These are phyloP conservation scores for Pipra filicauda DNA, from an alignment of 2,113 vertebrate genomes.

Conservation along the genomic window DNA sequence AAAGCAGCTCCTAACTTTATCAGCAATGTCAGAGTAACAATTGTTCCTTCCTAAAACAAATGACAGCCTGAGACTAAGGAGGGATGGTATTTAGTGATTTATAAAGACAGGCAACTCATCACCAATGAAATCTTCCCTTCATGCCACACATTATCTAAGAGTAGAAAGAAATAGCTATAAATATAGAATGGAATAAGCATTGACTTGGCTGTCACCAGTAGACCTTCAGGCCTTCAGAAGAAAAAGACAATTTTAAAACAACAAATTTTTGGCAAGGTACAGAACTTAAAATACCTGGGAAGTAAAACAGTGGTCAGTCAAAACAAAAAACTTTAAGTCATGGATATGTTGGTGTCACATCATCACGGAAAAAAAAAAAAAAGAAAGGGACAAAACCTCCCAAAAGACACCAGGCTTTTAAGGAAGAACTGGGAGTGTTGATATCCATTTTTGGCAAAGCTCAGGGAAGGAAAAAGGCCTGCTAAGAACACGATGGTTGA, in stretches of 20 bases:
- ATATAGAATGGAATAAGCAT: neutral
- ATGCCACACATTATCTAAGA: neutral
- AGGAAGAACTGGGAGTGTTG: neutral
- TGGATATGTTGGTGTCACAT: neutral
- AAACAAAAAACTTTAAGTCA: neutral
- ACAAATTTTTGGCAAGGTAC: neutral
- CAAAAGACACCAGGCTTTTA: neutral
- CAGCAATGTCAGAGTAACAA: neutral
- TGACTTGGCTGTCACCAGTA: neutral
- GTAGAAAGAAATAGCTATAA: neutral
- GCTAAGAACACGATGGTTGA: neutral
- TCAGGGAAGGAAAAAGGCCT: neutral
- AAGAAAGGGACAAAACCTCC: neutral
- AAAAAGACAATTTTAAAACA: neutral
- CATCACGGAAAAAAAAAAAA: neutral
- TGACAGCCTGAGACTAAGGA: neutral
- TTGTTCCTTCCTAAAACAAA: neutral
- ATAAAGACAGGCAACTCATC: neutral
- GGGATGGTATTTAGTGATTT: neutral
- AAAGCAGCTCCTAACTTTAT: neutral
- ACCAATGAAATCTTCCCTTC: neutral
- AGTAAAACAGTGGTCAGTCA: neutral
- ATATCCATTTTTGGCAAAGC: neutral
- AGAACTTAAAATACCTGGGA: neutral
- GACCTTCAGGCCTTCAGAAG: neutral